phyloP scores from a whole-genome alignment of 2,113 vertebrate species.

The Apteryx mantelli region DNA sequence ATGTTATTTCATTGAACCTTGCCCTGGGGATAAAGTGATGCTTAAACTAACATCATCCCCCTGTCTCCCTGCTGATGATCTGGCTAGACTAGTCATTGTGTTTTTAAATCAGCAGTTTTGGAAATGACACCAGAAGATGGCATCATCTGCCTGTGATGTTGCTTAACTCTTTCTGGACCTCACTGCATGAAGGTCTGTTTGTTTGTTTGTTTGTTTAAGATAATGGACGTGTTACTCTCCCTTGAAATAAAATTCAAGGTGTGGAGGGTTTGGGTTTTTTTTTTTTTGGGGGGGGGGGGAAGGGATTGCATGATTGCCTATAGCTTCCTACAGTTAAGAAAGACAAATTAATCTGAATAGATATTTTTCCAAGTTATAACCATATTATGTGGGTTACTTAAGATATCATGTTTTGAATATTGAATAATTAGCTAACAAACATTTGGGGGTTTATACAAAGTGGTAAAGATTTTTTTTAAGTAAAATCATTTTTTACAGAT shows the following conservation, averaged over 20 bases:
- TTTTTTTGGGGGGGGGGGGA: neutral
- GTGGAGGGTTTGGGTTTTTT: neutral
- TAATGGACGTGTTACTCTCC: neutral
- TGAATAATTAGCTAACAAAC: neutral
- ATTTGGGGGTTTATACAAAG: neutral
- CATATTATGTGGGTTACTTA: neutral
- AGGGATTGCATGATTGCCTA: neutral
- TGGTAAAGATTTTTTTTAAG: neutral
- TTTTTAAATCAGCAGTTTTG: neutral
- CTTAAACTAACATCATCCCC: constrained; percentile 19
- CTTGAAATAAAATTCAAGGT: fast-evolving
- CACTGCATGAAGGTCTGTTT: fast-evolving
- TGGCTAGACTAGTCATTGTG: neutral
- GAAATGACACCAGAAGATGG: constrained; percentile 44
- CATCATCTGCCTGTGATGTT: constrained; percentile 30
- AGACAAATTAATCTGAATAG: too few species aligned
- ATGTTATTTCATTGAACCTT: neutral
- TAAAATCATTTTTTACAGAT: neutral
- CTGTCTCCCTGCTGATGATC: neutral
- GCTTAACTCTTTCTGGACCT: constrained; percentile 35
- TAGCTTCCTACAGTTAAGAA: neutral
- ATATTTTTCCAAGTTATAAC: fast-evolving
- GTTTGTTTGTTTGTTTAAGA: too few species aligned
- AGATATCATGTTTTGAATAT: neutral
- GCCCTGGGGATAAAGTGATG: neutral